phyloP scores from a whole-genome alignment of 2,113 vertebrate genomes.

The Austrofundulus limnaeus region DNA sequence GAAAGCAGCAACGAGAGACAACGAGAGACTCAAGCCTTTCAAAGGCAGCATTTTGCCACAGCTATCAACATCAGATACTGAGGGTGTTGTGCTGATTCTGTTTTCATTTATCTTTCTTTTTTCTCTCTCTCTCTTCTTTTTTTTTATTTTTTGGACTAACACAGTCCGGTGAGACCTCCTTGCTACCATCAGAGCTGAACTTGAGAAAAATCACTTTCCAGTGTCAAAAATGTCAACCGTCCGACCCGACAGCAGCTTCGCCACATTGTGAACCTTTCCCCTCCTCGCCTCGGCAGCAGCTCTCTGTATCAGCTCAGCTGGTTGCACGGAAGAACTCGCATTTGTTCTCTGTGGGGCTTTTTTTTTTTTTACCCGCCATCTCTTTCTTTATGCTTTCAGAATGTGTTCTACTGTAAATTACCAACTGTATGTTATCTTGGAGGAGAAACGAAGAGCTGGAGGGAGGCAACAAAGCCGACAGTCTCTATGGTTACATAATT shows the following conservation, averaged over 20 bases:
- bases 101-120: slow-evolving; percentile 36
- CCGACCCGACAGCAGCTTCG: slow-evolving; percentile 35
- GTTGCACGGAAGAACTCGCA: slow-evolving; percentile 39
- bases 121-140: slow-evolving; percentile 66
- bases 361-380: too few relatives aligned
- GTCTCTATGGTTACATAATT: slow-evolving; percentile 81
- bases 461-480: slow-evolving; percentile 71
- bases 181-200: slow-evolving; percentile 55
- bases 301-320: slow-evolving; percentile 44
- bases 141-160: slow-evolving; percentile 31
- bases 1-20: slow-evolving; percentile 54
- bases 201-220: slow-evolving; percentile 58
- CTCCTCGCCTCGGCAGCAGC: slow-evolving; percentile 39
- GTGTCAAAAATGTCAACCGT: slow-evolving; percentile 62
- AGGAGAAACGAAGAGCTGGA: slow-evolving; percentile 59
- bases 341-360: slow-evolving; percentile 63
- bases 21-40: slow-evolving; percentile 61
- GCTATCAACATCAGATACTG: slow-evolving; percentile 72
- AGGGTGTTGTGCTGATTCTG: slow-evolving; percentile 40
- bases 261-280: slow-evolving; percentile 37
- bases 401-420: slow-evolving; percentile 74
- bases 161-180: slow-evolving; percentile 60
- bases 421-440: slow-evolving; percentile 73
- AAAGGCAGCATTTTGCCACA: slow-evolving; percentile 69
- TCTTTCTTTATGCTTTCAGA: slow-evolving; percentile 65